phyloP scores from a whole-genome alignment of 2,888 invertebrate species.

The Allolobophora icterica region DNA sequence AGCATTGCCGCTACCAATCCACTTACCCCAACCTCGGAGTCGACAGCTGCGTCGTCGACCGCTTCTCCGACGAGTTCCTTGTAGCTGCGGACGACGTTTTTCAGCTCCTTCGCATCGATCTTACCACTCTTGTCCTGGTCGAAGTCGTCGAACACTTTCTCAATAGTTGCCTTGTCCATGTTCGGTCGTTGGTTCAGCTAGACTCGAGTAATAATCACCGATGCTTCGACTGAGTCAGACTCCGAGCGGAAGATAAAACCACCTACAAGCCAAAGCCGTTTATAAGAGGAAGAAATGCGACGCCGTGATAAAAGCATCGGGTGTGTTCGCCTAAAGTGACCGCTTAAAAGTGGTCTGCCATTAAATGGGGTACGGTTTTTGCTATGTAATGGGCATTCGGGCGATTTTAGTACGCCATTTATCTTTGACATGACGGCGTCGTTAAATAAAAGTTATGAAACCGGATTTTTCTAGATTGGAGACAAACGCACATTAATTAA shows the following conservation, averaged over 20 bases:
- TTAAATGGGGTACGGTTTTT: neutral
- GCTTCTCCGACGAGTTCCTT: constrained; percentile 23
- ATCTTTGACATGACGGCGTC: too few relatives aligned
- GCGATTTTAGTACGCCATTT: too few relatives aligned
- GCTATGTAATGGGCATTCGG: neutral
- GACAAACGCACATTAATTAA: neutral
- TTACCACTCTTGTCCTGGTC: constrained; percentile 35
- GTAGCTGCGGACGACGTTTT: constrained; percentile 26
- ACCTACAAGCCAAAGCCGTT: neutral
- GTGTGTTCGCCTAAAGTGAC: neutral
- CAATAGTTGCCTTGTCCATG: constrained; percentile 29
- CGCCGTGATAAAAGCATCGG: neutral
- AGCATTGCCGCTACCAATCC: too few relatives aligned
- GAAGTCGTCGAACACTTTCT: constrained; percentile 35
- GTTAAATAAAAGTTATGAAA: too few relatives aligned
- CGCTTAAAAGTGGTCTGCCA: neutral
- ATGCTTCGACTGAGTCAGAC: neutral
- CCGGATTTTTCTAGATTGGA: neutral
- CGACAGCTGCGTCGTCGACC: neutral
- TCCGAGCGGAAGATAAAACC: neutral
- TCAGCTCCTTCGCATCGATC: constrained; percentile 32
- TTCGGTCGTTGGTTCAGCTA: neutral
- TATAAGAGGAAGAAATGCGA: neutral
- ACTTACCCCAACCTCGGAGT: constrained; percentile 23
- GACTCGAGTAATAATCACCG: neutral